Evolutionary conservation across 2,888 invertebrate genomes (phyloP), one percentile per base, ranked within the genome.

Genomic region (Conchocele bisecta): DNA sequence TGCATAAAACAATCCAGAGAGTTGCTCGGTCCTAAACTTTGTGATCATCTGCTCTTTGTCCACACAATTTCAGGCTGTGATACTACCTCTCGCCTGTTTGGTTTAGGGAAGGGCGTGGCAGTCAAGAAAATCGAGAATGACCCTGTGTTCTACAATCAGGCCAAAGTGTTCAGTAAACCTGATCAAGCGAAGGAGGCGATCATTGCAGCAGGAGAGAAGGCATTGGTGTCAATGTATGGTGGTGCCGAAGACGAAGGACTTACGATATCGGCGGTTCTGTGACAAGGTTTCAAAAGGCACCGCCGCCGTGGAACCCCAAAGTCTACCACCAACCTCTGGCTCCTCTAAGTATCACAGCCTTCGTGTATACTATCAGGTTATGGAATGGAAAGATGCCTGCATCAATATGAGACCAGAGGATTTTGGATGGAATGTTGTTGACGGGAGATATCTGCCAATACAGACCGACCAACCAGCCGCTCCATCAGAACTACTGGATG

Each of bases 251-350:
- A 11, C 13, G 56, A 68, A 17, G 33, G 20, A 31, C 48, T 59
- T 68, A 17, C 20, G 64, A 13, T 63, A 63, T 22, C n/a, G n/a
- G 28, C 51, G 48, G 17, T 73, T 67, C 50, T 26, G 48, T 3
- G 22, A 44, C 4, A 60, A 60, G 46, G 37, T 35, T 13, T 35
- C 41, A 7, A 59, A 15, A 9, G 44, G 28, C 35, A 51, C 20
- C 2, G 15, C 44, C 17, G 48, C 26, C 24, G 70, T 83, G 2
- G 61, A 82, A 22, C 64, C 74, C 17, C 64, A 80, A 4, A 57
- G 42, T 13, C 41, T 83, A 13, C 83, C 83, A 20, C 82, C 83
- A 29, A 82, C 84, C n/a, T 42, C 74, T 44, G 64, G 64, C 54
- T 67, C 83, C 26, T 73, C 80, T 7, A 64, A 57, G 22, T 74